A percentile compares a stretch with the other conserved stretches of the same genome.
Conservation (phyloP, 1,140 invertebrate species). For the Dendroctonus valens region DNA sequence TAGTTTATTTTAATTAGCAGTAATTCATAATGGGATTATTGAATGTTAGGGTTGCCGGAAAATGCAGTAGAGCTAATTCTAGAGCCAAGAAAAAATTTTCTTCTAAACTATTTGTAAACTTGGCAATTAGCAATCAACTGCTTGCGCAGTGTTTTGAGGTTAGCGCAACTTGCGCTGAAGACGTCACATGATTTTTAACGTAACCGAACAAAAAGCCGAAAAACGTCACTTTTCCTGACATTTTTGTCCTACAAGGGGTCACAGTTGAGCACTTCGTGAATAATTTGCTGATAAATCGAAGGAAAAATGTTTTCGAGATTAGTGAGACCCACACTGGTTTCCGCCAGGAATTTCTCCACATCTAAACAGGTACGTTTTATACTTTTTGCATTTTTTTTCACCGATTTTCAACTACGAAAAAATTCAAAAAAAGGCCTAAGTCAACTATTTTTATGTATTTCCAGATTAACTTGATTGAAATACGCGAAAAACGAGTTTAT, state of each 20-base stretch:
- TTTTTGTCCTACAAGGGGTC: slow-evolving; percentile 29
- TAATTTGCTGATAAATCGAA: neutral
- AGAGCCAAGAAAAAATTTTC: too few relatives aligned
- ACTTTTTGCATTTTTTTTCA: neutral
- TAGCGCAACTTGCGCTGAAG: neutral
- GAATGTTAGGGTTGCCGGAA: too few relatives aligned
- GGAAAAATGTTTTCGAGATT: slow-evolving; percentile 56
- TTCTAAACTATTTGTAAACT: too few relatives aligned
- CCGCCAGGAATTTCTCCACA: slow-evolving; percentile 56
- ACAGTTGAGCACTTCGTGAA: slow-evolving; percentile 1
- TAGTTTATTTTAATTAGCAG: too few relatives aligned
- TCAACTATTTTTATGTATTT: too few relatives aligned
- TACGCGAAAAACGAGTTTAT: too few relatives aligned
- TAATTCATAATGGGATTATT: too few relatives aligned
- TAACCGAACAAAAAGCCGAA: neutral
- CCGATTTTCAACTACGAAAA: neutral
- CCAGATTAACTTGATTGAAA: too few relatives aligned
- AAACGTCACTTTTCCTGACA: slow-evolving; percentile 25
- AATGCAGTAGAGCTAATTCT: too few relatives aligned
- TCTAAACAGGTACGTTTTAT: slow-evolving; percentile 53
- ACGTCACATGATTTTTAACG: slow-evolving; percentile 19
- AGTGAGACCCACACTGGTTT: slow-evolving; percentile 52
- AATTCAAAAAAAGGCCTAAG: too few relatives aligned
- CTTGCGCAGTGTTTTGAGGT: too few relatives aligned
- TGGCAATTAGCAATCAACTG: too few relatives aligned